Evolutionary conservation across 2,113 vertebrate species (phyloP).

Genomic region (Cynopterus brachyotis): DNA sequence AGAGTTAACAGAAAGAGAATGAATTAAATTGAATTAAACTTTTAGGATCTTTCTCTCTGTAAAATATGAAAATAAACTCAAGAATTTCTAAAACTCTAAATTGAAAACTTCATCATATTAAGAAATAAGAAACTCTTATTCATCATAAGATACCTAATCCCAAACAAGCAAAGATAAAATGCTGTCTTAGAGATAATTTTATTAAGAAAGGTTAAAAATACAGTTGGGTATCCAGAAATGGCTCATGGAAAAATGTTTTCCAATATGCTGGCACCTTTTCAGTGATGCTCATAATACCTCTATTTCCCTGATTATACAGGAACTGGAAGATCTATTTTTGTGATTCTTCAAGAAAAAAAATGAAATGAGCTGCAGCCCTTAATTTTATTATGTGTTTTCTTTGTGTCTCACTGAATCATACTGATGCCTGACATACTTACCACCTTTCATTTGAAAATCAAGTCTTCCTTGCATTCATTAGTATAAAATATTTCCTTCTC

Average conservation of each 20-base stretch:
- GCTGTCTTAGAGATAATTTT: not conserved
- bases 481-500: not conserved
- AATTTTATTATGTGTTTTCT: not conserved
- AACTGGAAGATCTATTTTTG: not conserved
- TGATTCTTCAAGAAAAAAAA: not conserved
- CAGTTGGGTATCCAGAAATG: not conserved
- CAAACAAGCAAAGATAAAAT: not conserved
- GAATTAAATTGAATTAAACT: not conserved
- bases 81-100: not conserved
- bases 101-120: not conserved
- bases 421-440: not conserved
- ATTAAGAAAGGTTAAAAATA: not conserved
- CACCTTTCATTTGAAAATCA: not conserved
- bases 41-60: not conserved
- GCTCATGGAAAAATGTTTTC: not conserved
- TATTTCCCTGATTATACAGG: not conserved
- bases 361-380: not conserved
- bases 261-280: not conserved
- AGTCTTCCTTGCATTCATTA: not conserved
- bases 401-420: not conserved
- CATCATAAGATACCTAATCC: not conserved
- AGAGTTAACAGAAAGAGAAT: not conserved
- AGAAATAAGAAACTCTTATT: not conserved
- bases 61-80: not conserved
- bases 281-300: not conserved